A percentile compares a stretch with the other conserved stretches of the same genome.
Conservation (phyloP, 2,888 invertebrate genomes). For the Zeuzera pyrina region DNA sequence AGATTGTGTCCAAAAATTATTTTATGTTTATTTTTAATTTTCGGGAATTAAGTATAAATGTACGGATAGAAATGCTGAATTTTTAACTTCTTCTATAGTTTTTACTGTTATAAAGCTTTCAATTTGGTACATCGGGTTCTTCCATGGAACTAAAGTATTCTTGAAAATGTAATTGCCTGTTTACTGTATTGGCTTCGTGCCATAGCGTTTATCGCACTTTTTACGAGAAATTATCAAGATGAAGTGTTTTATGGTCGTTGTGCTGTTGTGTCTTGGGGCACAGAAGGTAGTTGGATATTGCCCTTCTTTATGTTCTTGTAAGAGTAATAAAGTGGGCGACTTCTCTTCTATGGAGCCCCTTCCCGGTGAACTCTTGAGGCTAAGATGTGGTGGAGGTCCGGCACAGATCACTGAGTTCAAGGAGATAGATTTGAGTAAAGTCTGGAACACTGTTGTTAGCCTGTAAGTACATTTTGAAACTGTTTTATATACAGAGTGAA, state of each 20-base stretch:
- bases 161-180: conserved; percentile 62
- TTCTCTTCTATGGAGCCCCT: conserved; percentile 63
- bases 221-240: conserved; percentile 47
- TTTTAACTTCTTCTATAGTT: no score
- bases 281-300: conserved; percentile 40
- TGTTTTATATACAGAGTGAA: not conserved
- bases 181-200: conserved; percentile 55
- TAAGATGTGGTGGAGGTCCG: conserved; percentile 76
- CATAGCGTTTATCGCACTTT: conserved; percentile 52
- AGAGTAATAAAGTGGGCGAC: conserved; percentile 70
- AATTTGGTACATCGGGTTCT: conserved; percentile 17
- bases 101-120: no score
- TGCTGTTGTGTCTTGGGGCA: conserved; percentile 35
- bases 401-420: conserved; percentile 74
- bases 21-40: no score
- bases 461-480: conserved; percentile 68
- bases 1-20: no score
- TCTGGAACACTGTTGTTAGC: conserved; percentile 75
- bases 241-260: conserved; percentile 39
- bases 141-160: conserved; percentile 42
- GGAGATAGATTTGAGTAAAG: conserved; percentile 75
- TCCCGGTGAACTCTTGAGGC: conserved; percentile 72
- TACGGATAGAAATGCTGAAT: no score
- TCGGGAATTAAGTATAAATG: no score
- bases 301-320: conserved; percentile 69